phyloP scores from a whole-genome alignment of 2,888 invertebrate species.

The Polylopha cassiicola region DNA sequence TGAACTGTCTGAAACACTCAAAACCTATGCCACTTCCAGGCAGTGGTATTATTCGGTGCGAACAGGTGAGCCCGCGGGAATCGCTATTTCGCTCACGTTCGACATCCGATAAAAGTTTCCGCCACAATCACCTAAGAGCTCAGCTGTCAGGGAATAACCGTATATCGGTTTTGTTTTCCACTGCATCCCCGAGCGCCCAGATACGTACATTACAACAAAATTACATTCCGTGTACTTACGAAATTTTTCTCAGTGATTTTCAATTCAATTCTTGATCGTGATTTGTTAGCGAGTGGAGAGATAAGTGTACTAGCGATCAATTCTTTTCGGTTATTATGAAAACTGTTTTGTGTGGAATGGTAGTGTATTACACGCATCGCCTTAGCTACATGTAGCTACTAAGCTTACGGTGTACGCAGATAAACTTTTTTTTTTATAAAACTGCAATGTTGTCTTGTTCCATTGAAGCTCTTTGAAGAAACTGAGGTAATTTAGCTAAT shows the following conservation, averaged over 20 bases:
- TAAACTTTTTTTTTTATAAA: conserved; percentile 5
- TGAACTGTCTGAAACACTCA: too few relatives aligned
- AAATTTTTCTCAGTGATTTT: conserved; percentile 19
- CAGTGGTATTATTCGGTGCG: conserved; percentile 36
- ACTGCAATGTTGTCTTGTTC: conserved; percentile 31
- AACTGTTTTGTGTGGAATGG: too few relatives aligned
- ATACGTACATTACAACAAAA: conserved; percentile 27
- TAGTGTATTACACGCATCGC: too few relatives aligned
- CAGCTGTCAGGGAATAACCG: conserved; percentile 76
- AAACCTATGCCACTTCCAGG: conserved; percentile 38
- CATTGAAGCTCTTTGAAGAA: conserved; percentile 64
- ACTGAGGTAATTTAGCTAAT: conserved; percentile 70
- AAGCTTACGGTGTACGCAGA: neutral
- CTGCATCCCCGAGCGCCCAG: conserved; percentile 46
- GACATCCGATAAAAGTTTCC: conserved; percentile 77
- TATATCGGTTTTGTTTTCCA: conserved; percentile 73
- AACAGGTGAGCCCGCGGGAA: conserved; percentile 69
- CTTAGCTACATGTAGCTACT: too few relatives aligned
- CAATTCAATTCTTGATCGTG: too few relatives aligned
- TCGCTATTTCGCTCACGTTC: conserved; percentile 75
- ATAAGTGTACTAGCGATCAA: too few relatives aligned
- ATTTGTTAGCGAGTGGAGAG: too few relatives aligned
- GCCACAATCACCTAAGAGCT: conserved; percentile 78
- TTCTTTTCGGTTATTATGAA: too few relatives aligned
- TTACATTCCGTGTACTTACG: conserved; percentile 22